Base-by-base conservation (phyloP, 2,888 invertebrate genomes). In the Dicyrtoma fusca region DNA sequence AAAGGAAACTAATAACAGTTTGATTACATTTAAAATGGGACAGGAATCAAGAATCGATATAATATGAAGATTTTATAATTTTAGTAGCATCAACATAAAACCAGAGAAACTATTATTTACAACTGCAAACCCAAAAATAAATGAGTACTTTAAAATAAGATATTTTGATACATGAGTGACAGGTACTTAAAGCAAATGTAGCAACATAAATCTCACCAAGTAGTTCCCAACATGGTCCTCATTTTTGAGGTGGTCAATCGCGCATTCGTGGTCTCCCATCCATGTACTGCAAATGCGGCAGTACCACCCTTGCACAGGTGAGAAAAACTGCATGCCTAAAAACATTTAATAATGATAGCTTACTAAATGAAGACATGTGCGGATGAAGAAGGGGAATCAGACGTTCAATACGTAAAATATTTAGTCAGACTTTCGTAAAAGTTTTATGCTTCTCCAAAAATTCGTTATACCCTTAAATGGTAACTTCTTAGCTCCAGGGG, bases 191-290 rank as follows among this genome's bases (percentile, higher is more conserved):
- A 23, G 6, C 44, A 34, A n/a, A 8, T 44, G 26, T 62, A 2
- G 11, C 23, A n/a, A 5, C 14, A 23, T 49, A 1, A 23, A 14
- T 14, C 65, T 70, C 83, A 94, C 94, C 74, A 89, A 88, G 82
- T 91, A 94, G 83, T 91, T 91, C 80, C 90, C 90, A 81, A 91
- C 89, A 85, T 94, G 94, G 25, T 87, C 85, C 74, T 89, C 86
- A 0, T 92, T 92, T 83, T 93, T 93, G 74, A 94, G 86, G 84
- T 94, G 94, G 1, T 91, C 88, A 11, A 92, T 92, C 0, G 94
- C 94, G 83, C 94, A 93, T 83, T 93, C 92, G 75, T 92, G 86
- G 83, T 94, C 94, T 0, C 94, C 94, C 82, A 94, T 92, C 90
- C 94, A 94, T 81, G 89, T 87, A 82, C 91, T 90, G 82, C 94